These are phyloP conservation scores for Manis javanica DNA, from an alignment of 2,797 vertebrate species.

Conservation along the genomic window DNA sequence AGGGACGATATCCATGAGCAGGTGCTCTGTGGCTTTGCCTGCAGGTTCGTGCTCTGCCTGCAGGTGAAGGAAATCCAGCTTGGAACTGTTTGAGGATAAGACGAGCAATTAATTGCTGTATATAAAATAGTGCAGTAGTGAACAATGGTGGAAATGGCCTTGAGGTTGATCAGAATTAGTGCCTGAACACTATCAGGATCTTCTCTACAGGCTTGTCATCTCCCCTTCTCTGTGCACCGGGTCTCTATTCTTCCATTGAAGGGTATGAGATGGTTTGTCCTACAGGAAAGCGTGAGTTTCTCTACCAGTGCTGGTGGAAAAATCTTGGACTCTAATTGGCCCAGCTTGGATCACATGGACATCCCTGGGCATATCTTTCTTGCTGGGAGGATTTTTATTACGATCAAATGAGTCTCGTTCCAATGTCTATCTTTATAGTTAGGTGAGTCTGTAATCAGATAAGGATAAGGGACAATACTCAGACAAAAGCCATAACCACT, in stretches of 20 bases:
- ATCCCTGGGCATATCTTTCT: neutral
- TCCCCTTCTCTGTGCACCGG: neutral
- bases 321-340: neutral
- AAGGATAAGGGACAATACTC: neutral
- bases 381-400: neutral
- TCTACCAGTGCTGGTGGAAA: neutral
- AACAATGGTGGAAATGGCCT: neutral
- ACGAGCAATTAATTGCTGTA: neutral
- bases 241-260: neutral
- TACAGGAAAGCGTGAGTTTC: neutral
- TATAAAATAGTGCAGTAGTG: neutral
- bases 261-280: fast-evolving
- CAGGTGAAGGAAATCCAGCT: neutral
- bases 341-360: neutral
- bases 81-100: no score
- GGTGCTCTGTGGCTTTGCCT: no score
- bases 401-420: neutral
- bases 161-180: neutral
- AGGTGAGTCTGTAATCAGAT: neutral
- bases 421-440: neutral
- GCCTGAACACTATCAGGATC: no score
- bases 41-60: no score
- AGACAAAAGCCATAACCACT: neutral
- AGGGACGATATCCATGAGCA: neutral
- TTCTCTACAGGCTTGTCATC: neutral